Evolutionary conservation across 2,113 vertebrate genomes (phyloP).

Genomic region (Otocyon megalotis): DNA sequence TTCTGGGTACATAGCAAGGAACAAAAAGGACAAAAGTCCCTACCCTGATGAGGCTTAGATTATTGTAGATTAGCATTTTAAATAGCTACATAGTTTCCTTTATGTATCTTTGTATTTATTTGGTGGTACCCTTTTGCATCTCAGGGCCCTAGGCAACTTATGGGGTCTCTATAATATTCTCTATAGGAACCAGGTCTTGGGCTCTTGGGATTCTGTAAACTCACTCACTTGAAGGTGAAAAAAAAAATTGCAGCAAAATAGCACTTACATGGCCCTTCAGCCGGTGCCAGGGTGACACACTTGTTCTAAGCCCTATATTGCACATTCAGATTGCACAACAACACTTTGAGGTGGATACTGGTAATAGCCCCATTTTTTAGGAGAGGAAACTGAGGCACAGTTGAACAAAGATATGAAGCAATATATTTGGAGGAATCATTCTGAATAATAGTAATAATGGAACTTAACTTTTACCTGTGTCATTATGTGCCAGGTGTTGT

Average conservation of each 20-base stretch:
- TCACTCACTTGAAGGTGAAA: background rate
- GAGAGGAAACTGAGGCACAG: background rate
- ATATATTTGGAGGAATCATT: background rate
- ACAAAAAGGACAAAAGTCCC: background rate
- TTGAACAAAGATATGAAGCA: background rate
- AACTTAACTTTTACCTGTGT: background rate
- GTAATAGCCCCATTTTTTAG: background rate
- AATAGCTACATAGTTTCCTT: background rate
- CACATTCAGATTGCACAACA: background rate
- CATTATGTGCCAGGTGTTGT: background rate
- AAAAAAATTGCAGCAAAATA: background rate
- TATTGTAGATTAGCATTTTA: background rate
- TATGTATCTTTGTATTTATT: background rate
- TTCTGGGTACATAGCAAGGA: background rate
- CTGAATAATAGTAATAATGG: background rate
- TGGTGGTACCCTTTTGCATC: background rate
- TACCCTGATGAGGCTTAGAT: background rate
- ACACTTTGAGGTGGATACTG: background rate
- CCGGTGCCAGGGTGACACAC: background rate
- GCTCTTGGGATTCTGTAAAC: background rate
- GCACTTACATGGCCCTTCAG: background rate
- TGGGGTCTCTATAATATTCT: background rate
- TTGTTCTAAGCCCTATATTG: background rate
- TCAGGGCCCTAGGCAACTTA: background rate
- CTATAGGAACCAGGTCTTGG: background rate